Conservation (phyloP, 2,113 vertebrate genomes). For the Donacobius atricapilla region DNA sequence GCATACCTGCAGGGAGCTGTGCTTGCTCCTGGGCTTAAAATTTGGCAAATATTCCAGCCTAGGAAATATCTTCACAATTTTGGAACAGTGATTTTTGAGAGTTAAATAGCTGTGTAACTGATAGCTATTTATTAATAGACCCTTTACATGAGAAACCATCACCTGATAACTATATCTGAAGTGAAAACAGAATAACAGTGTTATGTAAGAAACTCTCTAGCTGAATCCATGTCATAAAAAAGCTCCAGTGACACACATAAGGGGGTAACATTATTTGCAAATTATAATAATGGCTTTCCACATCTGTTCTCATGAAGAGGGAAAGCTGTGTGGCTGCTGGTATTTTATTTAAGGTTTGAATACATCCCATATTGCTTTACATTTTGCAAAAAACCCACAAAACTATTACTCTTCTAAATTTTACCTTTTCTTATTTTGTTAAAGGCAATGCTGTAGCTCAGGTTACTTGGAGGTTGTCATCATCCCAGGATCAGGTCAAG, state of each 20-base stretch:
- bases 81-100: not conserved
- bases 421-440: not conserved
- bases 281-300: conserved; percentile 56
- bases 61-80: not conserved
- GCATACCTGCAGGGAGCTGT: not conserved
- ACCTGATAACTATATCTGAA: not conserved
- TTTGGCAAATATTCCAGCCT: not conserved
- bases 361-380: not conserved
- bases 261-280: conserved; percentile 49
- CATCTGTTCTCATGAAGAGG: conserved; percentile 37
- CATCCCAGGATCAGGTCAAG: not conserved
- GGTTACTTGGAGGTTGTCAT: not conserved
- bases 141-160: not conserved
- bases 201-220: not conserved
- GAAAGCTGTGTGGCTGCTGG: conserved; percentile 19
- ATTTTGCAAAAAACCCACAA: not conserved
- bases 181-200: not conserved
- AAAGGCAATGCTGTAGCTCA: not conserved
- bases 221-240: conserved; percentile 1
- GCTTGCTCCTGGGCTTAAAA: not conserved
- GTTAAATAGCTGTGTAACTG: not conserved
- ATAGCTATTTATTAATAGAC: conserved; percentile 3
- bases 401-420: not conserved
- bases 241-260: conserved; percentile 26
- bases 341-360: conserved; percentile 31